A percentile compares a stretch with the other conserved stretches of the same genome.
These are phyloP conservation scores for Anorthoa munda DNA, from an alignment of 2,888 invertebrate species.

Conservation along the genomic window DNA sequence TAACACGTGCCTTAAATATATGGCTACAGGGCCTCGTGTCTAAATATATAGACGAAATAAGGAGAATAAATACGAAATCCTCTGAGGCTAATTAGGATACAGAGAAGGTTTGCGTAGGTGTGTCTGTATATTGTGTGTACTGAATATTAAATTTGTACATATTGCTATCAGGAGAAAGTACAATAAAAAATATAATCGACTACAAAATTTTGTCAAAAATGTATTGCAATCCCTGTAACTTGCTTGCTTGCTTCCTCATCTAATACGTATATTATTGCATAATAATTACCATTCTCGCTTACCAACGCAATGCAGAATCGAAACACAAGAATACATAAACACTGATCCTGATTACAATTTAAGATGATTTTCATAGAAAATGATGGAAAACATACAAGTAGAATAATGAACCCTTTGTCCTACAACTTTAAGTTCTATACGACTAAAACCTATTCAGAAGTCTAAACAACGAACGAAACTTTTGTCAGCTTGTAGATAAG, in stretches of 20 bases:
- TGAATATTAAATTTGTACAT: slow-evolving; percentile 3
- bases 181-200: background rate
- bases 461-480: slow-evolving; percentile 20
- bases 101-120: background rate
- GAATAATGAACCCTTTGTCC: background rate
- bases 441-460: slow-evolving; percentile 6
- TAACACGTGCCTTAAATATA: slow-evolving; percentile 48
- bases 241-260: background rate
- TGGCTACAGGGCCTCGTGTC: slow-evolving; percentile 34
- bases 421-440: slow-evolving; percentile 1
- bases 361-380: background rate
- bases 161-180: background rate
- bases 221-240: background rate
- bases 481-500: slow-evolving; percentile 30
- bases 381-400: background rate
- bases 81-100: slow-evolving; percentile 33
- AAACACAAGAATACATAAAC: slow-evolving; percentile 2
- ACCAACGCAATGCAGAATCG: background rate
- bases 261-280: background rate
- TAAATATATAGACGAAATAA: slow-evolving; percentile 40
- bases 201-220: background rate
- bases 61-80: slow-evolving; percentile 36
- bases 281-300: background rate
- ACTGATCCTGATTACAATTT: background rate
- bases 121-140: background rate